Evolutionary conservation across 2,888 invertebrate genomes (phyloP).

Genomic region (Papilio elwesi): DNA sequence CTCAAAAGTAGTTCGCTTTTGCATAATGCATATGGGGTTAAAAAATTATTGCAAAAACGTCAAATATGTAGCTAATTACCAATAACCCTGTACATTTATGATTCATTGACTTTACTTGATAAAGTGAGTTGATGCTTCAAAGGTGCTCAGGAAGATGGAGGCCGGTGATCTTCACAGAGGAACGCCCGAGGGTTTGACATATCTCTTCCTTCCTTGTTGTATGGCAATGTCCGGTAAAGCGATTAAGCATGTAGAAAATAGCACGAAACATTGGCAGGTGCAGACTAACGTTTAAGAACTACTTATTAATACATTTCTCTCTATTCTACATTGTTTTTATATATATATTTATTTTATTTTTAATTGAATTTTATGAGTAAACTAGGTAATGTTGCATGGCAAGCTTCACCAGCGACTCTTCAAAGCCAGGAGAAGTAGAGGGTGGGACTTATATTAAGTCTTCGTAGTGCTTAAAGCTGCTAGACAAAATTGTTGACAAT

Average conservation of each 20-base stretch:
- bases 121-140: slow-evolving; percentile 35
- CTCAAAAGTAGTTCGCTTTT: too few species aligned
- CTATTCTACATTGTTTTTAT: slow-evolving; percentile 8
- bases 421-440: slow-evolving; percentile 6
- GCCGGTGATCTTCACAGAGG: slow-evolving; percentile 31
- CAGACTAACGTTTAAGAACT: slow-evolving; percentile 28
- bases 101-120: slow-evolving; percentile 30
- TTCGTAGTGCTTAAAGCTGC: slow-evolving; percentile 15
- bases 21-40: too few species aligned
- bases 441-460: slow-evolving; percentile 19
- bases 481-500: slow-evolving; percentile 20
- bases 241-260: slow-evolving; percentile 36
- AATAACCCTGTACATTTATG: too few species aligned
- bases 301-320: slow-evolving; percentile 12
- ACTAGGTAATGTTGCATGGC: slow-evolving; percentile 59
- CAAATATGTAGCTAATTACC: too few species aligned
- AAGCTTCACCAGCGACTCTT: slow-evolving; percentile 9
- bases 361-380: slow-evolving; percentile 55
- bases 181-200: slow-evolving; percentile 38
- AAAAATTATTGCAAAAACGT: too few species aligned
- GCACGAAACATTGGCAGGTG: slow-evolving; percentile 32
- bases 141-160: slow-evolving; percentile 33
- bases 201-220: slow-evolving; percentile 30
- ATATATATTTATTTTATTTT: slow-evolving; percentile 14
- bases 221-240: slow-evolving; percentile 34